phyloP scores from a whole-genome alignment of 2,797 vertebrate genomes.

The Cephalopachus bancanus region DNA sequence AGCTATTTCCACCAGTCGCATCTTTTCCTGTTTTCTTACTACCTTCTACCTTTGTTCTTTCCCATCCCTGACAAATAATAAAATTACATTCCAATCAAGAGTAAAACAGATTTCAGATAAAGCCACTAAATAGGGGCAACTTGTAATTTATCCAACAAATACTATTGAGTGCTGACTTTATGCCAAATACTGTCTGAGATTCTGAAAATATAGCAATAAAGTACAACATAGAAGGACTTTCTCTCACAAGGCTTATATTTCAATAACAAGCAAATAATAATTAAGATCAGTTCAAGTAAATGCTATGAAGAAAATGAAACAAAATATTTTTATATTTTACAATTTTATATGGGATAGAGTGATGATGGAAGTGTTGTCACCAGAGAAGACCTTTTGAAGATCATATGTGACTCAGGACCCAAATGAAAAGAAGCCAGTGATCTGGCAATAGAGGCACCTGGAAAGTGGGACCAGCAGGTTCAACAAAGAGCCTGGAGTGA shows the following conservation, averaged over 20 bases:
- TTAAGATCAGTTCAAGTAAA: background rate
- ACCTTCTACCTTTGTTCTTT: background rate
- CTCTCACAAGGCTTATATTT: background rate
- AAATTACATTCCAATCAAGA: conserved; percentile 49
- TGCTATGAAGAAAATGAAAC: conserved; percentile 3
- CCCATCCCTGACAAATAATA: background rate
- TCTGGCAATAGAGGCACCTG: background rate
- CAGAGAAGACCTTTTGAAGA: background rate
- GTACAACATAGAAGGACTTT: background rate
- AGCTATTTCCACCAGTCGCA: background rate
- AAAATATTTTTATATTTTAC: too few species aligned
- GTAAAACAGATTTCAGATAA: background rate
- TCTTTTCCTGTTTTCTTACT: conserved; percentile 1
- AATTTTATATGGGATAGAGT: background rate
- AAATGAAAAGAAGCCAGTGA: conserved; percentile 4
- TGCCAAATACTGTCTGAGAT: background rate
- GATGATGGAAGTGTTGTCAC: background rate
- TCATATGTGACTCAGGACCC: background rate
- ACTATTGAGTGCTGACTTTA: background rate
- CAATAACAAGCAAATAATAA: background rate
- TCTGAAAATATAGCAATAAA: background rate
- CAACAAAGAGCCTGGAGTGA: background rate
- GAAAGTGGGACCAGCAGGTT: background rate
- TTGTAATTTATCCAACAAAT: background rate
- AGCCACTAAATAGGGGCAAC: background rate